Base-by-base conservation (phyloP, 2,113 vertebrate species). In the Proteles cristata region DNA sequence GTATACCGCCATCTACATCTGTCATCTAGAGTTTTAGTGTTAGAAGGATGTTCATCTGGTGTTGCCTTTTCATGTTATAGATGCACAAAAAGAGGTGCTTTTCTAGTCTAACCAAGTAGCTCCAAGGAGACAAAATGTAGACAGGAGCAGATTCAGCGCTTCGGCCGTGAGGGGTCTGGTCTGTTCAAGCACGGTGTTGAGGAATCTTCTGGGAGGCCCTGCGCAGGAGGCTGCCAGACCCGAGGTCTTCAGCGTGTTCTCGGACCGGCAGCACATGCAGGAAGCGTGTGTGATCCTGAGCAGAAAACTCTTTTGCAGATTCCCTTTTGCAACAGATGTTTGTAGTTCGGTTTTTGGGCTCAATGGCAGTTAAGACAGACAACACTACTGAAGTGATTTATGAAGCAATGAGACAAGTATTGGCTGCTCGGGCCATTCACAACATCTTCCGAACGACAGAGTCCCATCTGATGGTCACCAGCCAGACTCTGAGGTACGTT, bases 371-470 rank as follows among this genome's bases (percentile, higher is more conserved):
- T 31, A 99, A 98, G 80, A 99, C 99, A 0, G 99, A 99, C 25
- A 93, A 87, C 96, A 99, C 99, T 0, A 97, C 98, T 0, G 99
- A 99, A 73, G 99, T 99, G 84, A 99, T 99, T 84, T 99, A 99
- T 0, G 99, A 99, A 98, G 99, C 99, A 0, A 99, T 99, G 99
- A 99, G 99, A 96, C 99, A 99, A 98, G 99, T 99, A 16, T 90
- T 99, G 92, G 99, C 99, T 1, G 99, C 99, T 16, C 99, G 99
- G 5, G 99, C 99, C 63, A 99, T 99, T 81, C 99, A 99, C 97
- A 99, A 99, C 99, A 99, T 99, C 98, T 99, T 99, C 99, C 99
- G 99, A 17, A 99, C 98, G 97, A 99, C 99, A 0, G 99, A 99
- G 77, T 99, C 99, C 5, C 99, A 99, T 66, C 99, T 99, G 97